Percentiles rank a stretch among this genome's conserved stretches.
Evolutionary conservation across 2,888 invertebrate genomes (phyloP).

Genomic region (Neria commutata): DNA sequence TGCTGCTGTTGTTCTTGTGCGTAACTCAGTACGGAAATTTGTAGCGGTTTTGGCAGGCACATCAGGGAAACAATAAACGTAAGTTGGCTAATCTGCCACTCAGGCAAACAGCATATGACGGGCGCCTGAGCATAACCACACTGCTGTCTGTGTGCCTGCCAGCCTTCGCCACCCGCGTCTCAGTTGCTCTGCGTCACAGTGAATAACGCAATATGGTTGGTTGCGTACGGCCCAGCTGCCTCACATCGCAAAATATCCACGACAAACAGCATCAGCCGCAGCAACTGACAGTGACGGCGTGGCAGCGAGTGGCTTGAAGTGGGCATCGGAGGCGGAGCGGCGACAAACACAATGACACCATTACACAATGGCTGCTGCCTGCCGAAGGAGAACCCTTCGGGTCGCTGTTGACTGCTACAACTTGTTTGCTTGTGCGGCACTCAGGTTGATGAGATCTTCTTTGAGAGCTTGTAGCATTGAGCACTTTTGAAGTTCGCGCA

Average conservation of each 20-base stretch:
- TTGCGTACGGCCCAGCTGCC: too few species aligned
- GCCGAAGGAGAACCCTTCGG: slow-evolving; percentile 29
- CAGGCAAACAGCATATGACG: not conserved
- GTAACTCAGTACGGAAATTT: slow-evolving; percentile 22
- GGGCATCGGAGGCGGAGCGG: too few species aligned
- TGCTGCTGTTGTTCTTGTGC: too few species aligned
- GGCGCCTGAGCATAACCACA: not conserved
- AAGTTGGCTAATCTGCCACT: slow-evolving; percentile 44
- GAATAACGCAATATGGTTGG: too few species aligned
- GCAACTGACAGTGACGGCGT: not conserved
- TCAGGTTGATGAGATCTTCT: not conserved
- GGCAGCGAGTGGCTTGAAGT: not conserved
- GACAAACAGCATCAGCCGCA: too few species aligned
- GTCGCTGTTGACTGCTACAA: slow-evolving; percentile 22
- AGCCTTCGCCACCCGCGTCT: too few species aligned
- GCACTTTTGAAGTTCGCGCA: too few species aligned
- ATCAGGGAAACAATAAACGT: slow-evolving; percentile 33
- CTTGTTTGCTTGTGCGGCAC: not conserved
- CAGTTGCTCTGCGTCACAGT: too few species aligned
- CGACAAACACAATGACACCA: slow-evolving; percentile 46
- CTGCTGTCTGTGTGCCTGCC: slow-evolving; percentile 13
- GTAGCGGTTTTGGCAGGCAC: slow-evolving; percentile 14
- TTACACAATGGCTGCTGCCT: slow-evolving; percentile 39
- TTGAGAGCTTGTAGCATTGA: too few species aligned
- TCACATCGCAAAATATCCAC: too few species aligned